These are phyloP conservation scores for Smittia aterrima DNA, from an alignment of 2,888 invertebrate species.

Conservation along the genomic window DNA sequence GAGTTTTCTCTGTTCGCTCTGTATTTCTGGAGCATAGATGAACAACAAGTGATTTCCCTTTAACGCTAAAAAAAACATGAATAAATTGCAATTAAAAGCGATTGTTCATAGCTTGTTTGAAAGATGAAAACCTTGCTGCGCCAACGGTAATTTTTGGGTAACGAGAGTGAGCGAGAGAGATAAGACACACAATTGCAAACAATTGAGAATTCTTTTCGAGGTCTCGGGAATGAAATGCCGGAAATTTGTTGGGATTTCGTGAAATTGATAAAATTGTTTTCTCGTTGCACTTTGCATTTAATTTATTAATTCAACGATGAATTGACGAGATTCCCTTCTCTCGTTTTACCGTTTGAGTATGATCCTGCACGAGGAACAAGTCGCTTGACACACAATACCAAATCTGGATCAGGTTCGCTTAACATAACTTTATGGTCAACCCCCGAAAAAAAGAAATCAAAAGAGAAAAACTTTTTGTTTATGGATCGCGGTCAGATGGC, in stretches of 20 bases:
- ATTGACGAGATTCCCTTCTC: neutral
- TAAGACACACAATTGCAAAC: conserved; percentile 11
- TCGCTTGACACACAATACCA: conserved; percentile 3
- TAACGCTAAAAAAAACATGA: neutral
- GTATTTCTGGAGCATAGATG: conserved; percentile 5
- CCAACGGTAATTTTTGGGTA: conserved; percentile 22
- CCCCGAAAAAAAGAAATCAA: neutral
- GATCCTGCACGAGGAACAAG: neutral
- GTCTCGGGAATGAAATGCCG: neutral
- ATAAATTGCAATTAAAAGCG: conserved; percentile 35
- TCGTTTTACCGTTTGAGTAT: neutral
- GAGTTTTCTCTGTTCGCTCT: neutral
- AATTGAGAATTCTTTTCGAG: conserved; percentile 12
- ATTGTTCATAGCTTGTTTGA: conserved; percentile 16
- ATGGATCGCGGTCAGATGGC: conserved; percentile 33
- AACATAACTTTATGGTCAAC: conserved; percentile 27
- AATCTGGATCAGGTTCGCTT: neutral
- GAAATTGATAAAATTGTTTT: neutral
- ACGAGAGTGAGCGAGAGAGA: neutral
- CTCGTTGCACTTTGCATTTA: conserved; percentile 28
- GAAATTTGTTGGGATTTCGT: neutral
- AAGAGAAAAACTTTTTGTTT: neutral
- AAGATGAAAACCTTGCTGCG: conserved; percentile 23
- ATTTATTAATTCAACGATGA: neutral
- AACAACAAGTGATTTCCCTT: conserved; percentile 21